phyloP scores from a whole-genome alignment of 2,888 invertebrate genomes.

The Caenorhabditis doughertyi region DNA sequence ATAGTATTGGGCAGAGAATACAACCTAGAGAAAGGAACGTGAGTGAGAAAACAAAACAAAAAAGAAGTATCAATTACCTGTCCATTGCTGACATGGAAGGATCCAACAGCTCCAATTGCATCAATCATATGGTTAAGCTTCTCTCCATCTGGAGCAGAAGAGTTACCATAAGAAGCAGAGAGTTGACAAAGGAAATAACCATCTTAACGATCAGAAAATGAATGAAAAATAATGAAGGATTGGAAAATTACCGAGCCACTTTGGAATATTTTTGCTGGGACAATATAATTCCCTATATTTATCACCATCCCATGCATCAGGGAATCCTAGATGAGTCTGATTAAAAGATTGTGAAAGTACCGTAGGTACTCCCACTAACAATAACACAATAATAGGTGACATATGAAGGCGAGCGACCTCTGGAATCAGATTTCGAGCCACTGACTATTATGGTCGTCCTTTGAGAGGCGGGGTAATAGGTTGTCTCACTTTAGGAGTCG shows the following conservation, averaged over 20 bases:
- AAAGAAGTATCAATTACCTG: conserved; percentile 63
- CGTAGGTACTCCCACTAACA: conserved; percentile 47
- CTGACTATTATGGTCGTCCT: conserved; percentile 59
- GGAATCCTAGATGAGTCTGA: conserved; percentile 78
- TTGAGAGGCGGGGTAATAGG: conserved; percentile 56
- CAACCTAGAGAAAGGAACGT: conserved; percentile 67
- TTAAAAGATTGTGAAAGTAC: conserved; percentile 65
- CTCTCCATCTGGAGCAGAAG: conserved; percentile 79
- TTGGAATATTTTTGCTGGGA: conserved; percentile 81
- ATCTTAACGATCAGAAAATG: conserved; percentile 74
- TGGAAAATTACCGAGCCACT: conserved; percentile 76
- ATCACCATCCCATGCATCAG: conserved; percentile 82
- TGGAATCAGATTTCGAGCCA: conserved; percentile 61
- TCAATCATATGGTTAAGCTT: conserved; percentile 82
- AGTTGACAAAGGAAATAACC: conserved; percentile 83
- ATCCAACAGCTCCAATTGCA: conserved; percentile 82
- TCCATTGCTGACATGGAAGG: conserved; percentile 81
- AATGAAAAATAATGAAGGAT: not conserved
- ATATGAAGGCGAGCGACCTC: conserved; percentile 61
- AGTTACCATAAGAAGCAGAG: conserved; percentile 81
- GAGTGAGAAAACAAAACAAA: not conserved
- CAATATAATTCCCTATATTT: conserved; percentile 81
- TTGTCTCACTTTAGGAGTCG: conserved; percentile 36
- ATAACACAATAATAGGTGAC: conserved; percentile 54
- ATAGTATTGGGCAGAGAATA: conserved; percentile 82